Evolutionary conservation across 2,797 vertebrate genomes (phyloP).

Genomic region (Apogon talboti): DNA sequence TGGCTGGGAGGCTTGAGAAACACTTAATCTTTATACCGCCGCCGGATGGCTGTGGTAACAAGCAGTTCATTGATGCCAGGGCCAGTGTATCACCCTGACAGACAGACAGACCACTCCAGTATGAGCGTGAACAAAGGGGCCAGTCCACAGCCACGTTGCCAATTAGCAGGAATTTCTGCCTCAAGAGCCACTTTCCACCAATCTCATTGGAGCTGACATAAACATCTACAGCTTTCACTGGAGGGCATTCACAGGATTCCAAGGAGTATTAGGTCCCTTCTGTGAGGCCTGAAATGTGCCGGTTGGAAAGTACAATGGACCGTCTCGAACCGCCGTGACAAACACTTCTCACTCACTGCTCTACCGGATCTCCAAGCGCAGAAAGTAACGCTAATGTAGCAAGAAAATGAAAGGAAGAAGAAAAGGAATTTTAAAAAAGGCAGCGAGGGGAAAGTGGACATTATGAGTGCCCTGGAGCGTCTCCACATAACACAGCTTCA

Average conservation of each 20-base stretch:
- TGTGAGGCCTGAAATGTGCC: conserved; percentile 49
- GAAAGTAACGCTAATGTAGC: background rate
- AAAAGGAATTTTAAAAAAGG: background rate
- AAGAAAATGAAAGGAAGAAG: too few species aligned
- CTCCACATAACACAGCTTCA: conserved; percentile 14
- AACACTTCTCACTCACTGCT: conserved; percentile 31
- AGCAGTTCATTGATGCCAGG: conserved; percentile 78
- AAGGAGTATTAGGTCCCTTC: conserved; percentile 74
- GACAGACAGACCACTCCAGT: conserved; percentile 78
- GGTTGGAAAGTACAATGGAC: conserved; percentile 51
- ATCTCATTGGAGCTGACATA: conserved; percentile 71
- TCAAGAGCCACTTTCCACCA: conserved; percentile 76
- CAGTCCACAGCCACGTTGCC: conserved; percentile 74
- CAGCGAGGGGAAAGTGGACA: conserved; percentile 4
- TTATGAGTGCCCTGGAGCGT: background rate
- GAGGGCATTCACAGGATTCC: conserved; percentile 80
- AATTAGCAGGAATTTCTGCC: conserved; percentile 82
- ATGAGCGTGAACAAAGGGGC: conserved; percentile 71
- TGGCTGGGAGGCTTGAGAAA: conserved; percentile 33
- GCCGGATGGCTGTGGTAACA: conserved; percentile 71
- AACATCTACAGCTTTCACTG: conserved; percentile 73
- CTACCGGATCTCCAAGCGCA: background rate
- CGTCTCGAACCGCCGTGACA: conserved; percentile 42
- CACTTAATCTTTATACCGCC: conserved; percentile 17
- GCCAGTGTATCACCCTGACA: conserved; percentile 69